Conservation (phyloP, 1,140 invertebrate genomes). For the Zaprionus inermis region DNA sequence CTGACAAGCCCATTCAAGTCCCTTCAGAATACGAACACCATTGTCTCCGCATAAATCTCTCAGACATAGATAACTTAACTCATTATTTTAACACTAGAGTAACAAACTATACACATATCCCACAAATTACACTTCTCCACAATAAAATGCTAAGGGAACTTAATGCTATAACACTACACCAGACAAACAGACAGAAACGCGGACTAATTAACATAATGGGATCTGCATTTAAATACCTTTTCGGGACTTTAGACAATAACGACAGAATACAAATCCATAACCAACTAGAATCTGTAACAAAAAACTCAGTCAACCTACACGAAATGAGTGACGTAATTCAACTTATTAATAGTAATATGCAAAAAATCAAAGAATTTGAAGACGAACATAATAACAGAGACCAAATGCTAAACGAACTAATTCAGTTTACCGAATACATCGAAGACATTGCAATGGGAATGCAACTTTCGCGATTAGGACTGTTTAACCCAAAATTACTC, state of each 20-base stretch:
- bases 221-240: conserved; percentile 10
- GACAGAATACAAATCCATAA: not conserved
- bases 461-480: not conserved
- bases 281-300: too few species aligned
- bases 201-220: conserved; percentile 12
- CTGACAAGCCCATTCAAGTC: not conserved
- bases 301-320: too few species aligned
- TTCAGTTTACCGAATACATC: too few species aligned
- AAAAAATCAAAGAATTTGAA: too few species aligned
- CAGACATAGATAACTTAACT: not conserved
- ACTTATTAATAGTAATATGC: too few species aligned
- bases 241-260: conserved; percentile 3
- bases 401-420: too few species aligned
- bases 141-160: conserved; percentile 21
- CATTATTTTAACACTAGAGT: conserved; percentile 3
- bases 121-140: not conserved
- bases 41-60: conserved; percentile 1
- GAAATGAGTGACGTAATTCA: too few species aligned
- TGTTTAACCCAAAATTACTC: conserved; percentile 8
- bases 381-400: too few species aligned
- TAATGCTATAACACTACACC: not conserved
- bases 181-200: conserved; percentile 16
- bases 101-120: not conserved
- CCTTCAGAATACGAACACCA: conserved; percentile 13
- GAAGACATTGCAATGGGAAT: too few species aligned